Evolutionary conservation across 2,113 vertebrate genomes (phyloP), one percentile per base, ranked within the genome.

Genomic region (Entelurus aequoreus): DNA sequence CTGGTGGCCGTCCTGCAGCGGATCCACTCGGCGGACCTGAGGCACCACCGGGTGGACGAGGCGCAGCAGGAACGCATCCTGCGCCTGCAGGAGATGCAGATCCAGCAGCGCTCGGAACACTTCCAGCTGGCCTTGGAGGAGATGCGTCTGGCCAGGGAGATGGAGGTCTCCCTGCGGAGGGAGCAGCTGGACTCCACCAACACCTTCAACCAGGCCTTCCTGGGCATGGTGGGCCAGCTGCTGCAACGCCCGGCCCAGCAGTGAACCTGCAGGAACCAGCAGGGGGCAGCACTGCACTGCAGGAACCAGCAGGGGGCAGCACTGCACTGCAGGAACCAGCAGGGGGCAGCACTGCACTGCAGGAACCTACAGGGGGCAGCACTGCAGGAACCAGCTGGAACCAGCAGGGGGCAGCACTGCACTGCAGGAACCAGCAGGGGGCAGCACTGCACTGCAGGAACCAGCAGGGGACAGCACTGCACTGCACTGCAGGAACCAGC

Each of bases 111-210:
- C 12, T 28, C 52, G 2, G 52, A 54, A 37, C 52, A 54, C 12
- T 54, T 54, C 52, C 52, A 37, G 28, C 53, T 54, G 2, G 53
- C 53, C 35, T 15, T 54, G 53, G 53, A 54, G 13, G 35, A 54
- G 35, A 54, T 54, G 53, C 36, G 53, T 15, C 7, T 54, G 14
- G 36, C 53, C 53, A 37, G 53, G 7, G 53, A 54, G 35, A 37
- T 36, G 14, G 53, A 54, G 14, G 53, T 37, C 12, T 14, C 53
- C 15, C 35, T 54, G 13, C 37, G 53, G 7, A 15, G 35, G 37
- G 35, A 54, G 53, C 35, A 54, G 10, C 35, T 54, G 53, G 53
- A 36, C 2, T 28, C 53, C 12, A 54, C 53, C 53, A 54, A 54
- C 5, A 7, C 53, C 6, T 54, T 54, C 21, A 54, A 54, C 28